Evolutionary conservation across 2,888 invertebrate genomes (phyloP), one percentile per base, ranked within the genome.

Genomic region (Cheilosia vernalis): DNA sequence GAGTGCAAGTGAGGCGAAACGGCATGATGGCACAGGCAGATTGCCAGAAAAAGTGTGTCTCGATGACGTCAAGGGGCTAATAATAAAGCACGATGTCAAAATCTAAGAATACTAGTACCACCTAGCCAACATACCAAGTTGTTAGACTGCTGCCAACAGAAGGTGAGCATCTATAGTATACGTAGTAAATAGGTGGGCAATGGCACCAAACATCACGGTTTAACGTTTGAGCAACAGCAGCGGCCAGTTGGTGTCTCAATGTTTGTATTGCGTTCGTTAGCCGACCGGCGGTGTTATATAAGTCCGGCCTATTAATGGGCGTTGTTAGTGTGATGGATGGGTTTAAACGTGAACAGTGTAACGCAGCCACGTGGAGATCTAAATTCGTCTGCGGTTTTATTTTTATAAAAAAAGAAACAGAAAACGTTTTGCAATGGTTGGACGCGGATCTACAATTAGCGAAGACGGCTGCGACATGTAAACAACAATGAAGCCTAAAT

Each of bases 31-130:
- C 42, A 37, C 21, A 33, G 85, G 85, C 85, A 85, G 40, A 21
- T 42, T 85, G 81, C 81, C 85, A 85, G 70, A 72, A 81, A 69
- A 55, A 70, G 66, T 81, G 70, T 81, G 76, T 72, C 72, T 77
- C 44, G 60, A 72, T 85, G 85, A 81, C 85, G 85, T 85, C 81
- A 81, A 85, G 72, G n/a, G 44, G 67, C 66, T 77, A 81, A 67
- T 63, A 85, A 85, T 85, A 85, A 60, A 37, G 21, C 30, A 66
- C 81, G 76, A 81, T 85, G 85, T 85, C 85, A 81, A 85, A 66
- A 81, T 77, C 81, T 76, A 72, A 77, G 72, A 85, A 85, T 81
- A 85, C 27, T 6, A 5, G 27, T 0, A 27, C 64, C 55, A 53
- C 17, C 27, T 6, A 27, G 60, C 66, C 56, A 58, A 55, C 40